phyloP scores from a whole-genome alignment of 2,888 invertebrate species.

The Noctua pronuba region DNA sequence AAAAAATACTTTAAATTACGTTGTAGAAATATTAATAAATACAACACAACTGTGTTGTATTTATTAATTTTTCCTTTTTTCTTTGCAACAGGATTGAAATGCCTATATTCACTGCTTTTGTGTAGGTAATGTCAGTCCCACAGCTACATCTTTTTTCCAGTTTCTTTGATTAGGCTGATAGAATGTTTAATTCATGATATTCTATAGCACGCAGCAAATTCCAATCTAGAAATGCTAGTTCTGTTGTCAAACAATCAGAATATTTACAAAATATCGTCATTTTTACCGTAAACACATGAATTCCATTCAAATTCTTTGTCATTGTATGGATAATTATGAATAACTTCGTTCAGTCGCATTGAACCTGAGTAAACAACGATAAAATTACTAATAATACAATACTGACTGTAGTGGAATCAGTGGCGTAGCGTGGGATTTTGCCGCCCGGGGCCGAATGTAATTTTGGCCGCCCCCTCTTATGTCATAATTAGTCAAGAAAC shows the following conservation, averaged over 20 bases:
- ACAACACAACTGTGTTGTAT: not conserved
- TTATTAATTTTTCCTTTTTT: too few species aligned
- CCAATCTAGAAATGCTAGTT: not conserved
- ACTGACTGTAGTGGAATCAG: conserved; percentile 19
- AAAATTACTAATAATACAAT: conserved; percentile 31
- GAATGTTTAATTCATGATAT: not conserved
- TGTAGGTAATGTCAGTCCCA: too few species aligned
- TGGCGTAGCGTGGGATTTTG: too few species aligned
- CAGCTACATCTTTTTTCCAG: not conserved
- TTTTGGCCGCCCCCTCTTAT: too few species aligned
- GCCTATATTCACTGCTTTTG: too few species aligned
- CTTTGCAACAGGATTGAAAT: not conserved
- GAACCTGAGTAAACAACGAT: conserved; percentile 46
- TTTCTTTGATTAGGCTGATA: not conserved
- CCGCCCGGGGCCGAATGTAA: too few species aligned
- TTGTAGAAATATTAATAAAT: too few species aligned
- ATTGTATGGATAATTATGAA: conserved; percentile 18
- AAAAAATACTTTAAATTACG: too few species aligned
- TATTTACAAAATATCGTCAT: conserved; percentile 13
- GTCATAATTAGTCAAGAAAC: too few species aligned
- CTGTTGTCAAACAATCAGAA: conserved; percentile 7
- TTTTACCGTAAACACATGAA: conserved; percentile 7
- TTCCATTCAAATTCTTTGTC: conserved; percentile 27
- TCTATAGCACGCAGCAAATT: not conserved
- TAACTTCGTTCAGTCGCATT: conserved; percentile 18